Base-by-base conservation (phyloP, 2,797 vertebrate genomes). In the Malacoctenus gilli region DNA sequence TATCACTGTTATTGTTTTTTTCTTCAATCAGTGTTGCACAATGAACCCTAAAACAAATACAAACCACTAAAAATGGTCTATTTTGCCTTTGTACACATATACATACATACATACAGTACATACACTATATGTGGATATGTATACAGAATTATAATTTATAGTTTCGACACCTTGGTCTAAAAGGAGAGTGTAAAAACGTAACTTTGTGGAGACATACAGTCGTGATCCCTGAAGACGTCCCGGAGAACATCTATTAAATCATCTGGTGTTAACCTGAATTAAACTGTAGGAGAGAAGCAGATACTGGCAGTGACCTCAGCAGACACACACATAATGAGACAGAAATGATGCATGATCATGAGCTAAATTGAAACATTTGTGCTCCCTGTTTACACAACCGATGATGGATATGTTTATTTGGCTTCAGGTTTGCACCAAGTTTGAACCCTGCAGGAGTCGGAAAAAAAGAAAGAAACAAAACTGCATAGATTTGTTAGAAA, bases 21-120 rank as follows among this genome's bases (percentile, higher is more conserved):
- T 69, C 77, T 91, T 83, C 85, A 84, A 90, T 91, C 89, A 91
- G 85, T 92, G 91, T 92, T 93, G 91, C 91, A 92, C 93, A 93
- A 93, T 92, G 89, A 94, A 93, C 80, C 85, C 91, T 91, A 92
- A 90, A 94, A 92, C 92, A 91, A n/a, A 92, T 90, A 91, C 88
- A 91, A 92, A 88, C 92, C 94, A 95, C 92, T 83, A 85, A 92
- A 89, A 92, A 89, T 83, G 57, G 84, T 89, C 79, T 85, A 86
- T 88, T 80, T 77, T 57, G 60, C 60, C 60, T 81, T 83, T 84
- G 46, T 84, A 84, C 77, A 86, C 73, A 83, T 86, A 88, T 77
- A 86, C 83, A 89, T 86, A 88, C 83, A 89, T 83, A 88, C 84
- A 89, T 79, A 89, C 86, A 86, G 71, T 69, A 76, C 82, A 84